Percentiles rank a stretch among this genome's conserved stretches.
Conservation (phyloP, 2,797 vertebrate species). For the Sebastes steindachneri region DNA sequence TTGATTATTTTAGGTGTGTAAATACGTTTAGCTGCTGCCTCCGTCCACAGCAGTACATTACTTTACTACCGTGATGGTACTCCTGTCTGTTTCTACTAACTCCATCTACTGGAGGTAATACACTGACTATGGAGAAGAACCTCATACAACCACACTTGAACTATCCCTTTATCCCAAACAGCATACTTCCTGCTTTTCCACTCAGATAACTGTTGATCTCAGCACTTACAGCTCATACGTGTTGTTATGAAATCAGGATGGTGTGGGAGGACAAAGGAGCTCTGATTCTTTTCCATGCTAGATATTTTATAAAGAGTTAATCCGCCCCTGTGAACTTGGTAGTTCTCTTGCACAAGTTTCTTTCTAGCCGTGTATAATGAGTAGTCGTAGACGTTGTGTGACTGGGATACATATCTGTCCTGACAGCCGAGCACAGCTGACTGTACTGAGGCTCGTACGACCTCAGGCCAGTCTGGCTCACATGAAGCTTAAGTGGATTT, state of each 20-base stretch:
- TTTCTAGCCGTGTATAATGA: slow-evolving; percentile 8
- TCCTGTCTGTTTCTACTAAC: too few relatives aligned
- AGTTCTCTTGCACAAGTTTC: not conserved
- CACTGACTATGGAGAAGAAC: not conserved
- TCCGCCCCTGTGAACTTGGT: not conserved
- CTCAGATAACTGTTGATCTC: too few relatives aligned
- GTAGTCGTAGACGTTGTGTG: slow-evolving; percentile 14
- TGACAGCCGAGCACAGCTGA: slow-evolving; percentile 67
- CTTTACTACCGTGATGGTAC: too few relatives aligned
- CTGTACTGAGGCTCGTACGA: slow-evolving; percentile 35
- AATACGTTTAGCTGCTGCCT: too few relatives aligned
- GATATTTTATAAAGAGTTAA: not conserved
- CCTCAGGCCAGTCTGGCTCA: slow-evolving; percentile 71
- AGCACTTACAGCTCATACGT: not conserved
- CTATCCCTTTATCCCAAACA: too few relatives aligned
- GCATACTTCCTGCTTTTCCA: slow-evolving; percentile 63
- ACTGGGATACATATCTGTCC: slow-evolving; percentile 34
- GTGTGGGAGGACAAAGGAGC: not conserved
- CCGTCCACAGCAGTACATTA: too few relatives aligned
- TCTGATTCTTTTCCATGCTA: not conserved
- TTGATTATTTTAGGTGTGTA: too few relatives aligned
- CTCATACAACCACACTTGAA: not conserved
- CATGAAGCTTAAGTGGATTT: slow-evolving; percentile 78
- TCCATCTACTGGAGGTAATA: not conserved
- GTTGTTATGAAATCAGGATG: slow-evolving; percentile 21